A percentile compares a stretch with the other conserved stretches of the same genome.
These are phyloP conservation scores for Tetraneura akinire DNA, from an alignment of 1,140 invertebrate genomes.

Conservation along the genomic window DNA sequence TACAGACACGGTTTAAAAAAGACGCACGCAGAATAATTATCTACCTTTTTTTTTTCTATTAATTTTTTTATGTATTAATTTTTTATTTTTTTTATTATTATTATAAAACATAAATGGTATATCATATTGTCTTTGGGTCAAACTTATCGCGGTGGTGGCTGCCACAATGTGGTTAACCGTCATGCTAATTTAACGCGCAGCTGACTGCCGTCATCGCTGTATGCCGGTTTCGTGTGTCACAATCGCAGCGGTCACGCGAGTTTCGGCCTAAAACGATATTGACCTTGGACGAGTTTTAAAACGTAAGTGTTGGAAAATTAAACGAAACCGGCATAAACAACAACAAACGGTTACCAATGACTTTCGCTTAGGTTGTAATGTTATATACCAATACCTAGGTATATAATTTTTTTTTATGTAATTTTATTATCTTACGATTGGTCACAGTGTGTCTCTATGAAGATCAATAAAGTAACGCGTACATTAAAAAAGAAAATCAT, in stretches of 20 bases:
- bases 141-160: neutral
- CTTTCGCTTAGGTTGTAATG: too few species aligned
- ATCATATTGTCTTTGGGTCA: constrained; percentile 47
- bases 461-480: too few species aligned
- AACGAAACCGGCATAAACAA: neutral
- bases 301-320: neutral
- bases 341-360: too few species aligned
- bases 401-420: too few species aligned
- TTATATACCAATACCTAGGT: too few species aligned
- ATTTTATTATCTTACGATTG: too few species aligned
- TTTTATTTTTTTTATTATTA: too few species aligned
- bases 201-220: neutral
- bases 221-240: constrained; percentile 26
- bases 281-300: constrained; percentile 49
- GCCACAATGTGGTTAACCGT: constrained; percentile 36
- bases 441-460: too few species aligned
- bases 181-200: constrained; percentile 48
- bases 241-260: constrained; percentile 38
- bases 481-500: too few species aligned
- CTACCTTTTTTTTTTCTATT: too few species aligned
- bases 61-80: too few species aligned
- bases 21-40: neutral
- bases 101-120: neutral
- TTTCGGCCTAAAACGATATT: constrained; percentile 15
- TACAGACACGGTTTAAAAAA: too few species aligned